Conservation (phyloP, 2,888 invertebrate species). For the Lasioglossum pauxillum region DNA sequence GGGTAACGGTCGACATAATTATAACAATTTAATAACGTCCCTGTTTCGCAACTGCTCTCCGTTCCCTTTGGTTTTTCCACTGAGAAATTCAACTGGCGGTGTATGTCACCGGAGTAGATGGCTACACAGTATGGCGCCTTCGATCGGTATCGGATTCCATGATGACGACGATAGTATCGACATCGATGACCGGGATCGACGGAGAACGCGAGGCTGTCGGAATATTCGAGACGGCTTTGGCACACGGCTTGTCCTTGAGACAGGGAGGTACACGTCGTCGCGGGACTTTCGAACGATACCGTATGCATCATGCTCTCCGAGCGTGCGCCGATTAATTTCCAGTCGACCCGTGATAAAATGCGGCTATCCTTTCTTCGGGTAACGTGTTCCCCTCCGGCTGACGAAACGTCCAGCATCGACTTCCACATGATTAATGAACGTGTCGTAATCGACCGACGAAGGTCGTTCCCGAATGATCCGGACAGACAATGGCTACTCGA, state of each 20-base stretch:
- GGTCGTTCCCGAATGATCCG: constrained; percentile 39
- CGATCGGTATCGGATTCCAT: not conserved
- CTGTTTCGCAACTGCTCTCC: not conserved
- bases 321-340: constrained; percentile 72
- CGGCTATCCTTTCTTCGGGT: constrained; percentile 42
- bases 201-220: constrained; percentile 22
- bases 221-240: constrained; percentile 66
- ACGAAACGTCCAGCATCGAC: constrained; percentile 40
- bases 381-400: constrained; percentile 5
- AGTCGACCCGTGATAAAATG: constrained; percentile 62
- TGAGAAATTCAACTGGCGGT: not conserved
- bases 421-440: constrained; percentile 35
- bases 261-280: constrained; percentile 58
- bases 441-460: constrained; percentile 53
- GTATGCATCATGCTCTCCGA: constrained; percentile 64
- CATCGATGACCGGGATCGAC: constrained; percentile 24
- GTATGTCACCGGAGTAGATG: not conserved
- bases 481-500: not conserved
- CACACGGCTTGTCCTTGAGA: constrained; percentile 68
- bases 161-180: constrained; percentile 42
- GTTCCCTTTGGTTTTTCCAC: not conserved
- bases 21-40: not conserved
- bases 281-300: constrained; percentile 71
- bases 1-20: not conserved
- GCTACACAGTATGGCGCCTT: not conserved